phyloP scores from a whole-genome alignment of 2,797 vertebrate species.

The Coregonus suidteri region DNA sequence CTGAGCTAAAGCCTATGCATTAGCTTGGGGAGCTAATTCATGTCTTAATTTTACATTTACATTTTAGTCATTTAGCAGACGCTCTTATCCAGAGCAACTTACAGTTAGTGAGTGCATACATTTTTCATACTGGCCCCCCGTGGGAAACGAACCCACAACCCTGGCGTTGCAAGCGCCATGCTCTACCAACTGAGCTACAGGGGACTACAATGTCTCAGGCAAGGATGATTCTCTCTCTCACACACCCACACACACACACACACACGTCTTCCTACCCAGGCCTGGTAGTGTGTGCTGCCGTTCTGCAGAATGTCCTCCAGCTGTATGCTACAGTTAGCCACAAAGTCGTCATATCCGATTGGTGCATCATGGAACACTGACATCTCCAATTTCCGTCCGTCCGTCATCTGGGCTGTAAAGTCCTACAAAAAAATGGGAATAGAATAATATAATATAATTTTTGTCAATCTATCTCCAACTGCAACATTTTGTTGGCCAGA shows the following conservation, averaged over 20 bases:
- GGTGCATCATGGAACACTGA: constrained; percentile 98
- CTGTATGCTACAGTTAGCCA: constrained; percentile 99
- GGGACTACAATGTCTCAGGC: background rate
- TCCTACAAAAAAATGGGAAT: background rate
- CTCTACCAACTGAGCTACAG: too few species aligned
- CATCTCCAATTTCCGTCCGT: constrained; percentile 94
- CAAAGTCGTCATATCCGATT: constrained; percentile 98
- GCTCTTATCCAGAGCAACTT: too few species aligned
- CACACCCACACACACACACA: constrained; percentile 14
- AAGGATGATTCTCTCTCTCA: background rate
- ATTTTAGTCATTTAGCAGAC: too few species aligned
- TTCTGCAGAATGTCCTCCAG: constrained; percentile 99
- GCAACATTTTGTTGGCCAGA: too few species aligned
- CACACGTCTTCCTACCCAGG: constrained; percentile 85
- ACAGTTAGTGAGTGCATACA: too few species aligned
- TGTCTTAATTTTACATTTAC: background rate
- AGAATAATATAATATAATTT: too few species aligned
- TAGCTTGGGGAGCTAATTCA: background rate
- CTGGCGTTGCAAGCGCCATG: too few species aligned
- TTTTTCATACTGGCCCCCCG: too few species aligned
- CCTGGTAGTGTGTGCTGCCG: constrained; percentile 96
- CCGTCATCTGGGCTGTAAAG: constrained; percentile 77
- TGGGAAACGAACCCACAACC: too few species aligned
- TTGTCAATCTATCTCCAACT: too few species aligned
- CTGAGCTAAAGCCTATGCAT: background rate